Base-by-base conservation (phyloP, 2,888 invertebrate genomes). In the Gastrophysa polygoni region DNA sequence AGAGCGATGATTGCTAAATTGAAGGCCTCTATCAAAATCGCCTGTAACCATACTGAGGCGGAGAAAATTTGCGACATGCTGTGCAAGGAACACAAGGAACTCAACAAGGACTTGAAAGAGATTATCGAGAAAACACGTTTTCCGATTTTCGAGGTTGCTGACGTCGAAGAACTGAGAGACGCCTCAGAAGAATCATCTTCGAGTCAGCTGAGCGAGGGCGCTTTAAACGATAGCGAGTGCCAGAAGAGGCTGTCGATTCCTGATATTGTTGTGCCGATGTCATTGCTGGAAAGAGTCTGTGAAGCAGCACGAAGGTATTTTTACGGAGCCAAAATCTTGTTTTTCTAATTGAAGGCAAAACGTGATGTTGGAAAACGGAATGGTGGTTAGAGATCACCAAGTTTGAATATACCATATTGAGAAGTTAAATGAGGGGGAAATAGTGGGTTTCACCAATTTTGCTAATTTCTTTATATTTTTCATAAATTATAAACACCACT, bases 261-360 rank as follows among this genome's bases (percentile, higher is more conserved):
- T 10, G 61, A 57, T 18, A 24, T 66, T 0, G 8, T 14, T 0
- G 59, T 50, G 3, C 56, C 57, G 20, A 59, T 57, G 32, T 52
- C 59, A 10, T 46, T 68, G 44, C 32, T 61, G 11, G 63, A 66
- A 21, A 38, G 54, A 7, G 54, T 68, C 10, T 51, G 49, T 24
- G 61, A 63, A 57, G 56, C 59, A 11, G 66, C 55, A 14, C 28
- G 61, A 52, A 61, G 62, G 68, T 66, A 64, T 7, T 7, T 24
- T n/a, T n/a, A n/a, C n/a, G n/a, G n/a, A n/a, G n/a, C n/a, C n/a
- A n/a, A n/a, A n/a, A n/a, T n/a, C n/a, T n/a, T n/a, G n/a, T n/a
- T n/a, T 11, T 32, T 5, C 2, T 10, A 10, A 10, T 32, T 32
- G 10, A 32, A 10, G 32, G 32, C 3, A 11, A 10, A 2, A 10